A percentile compares a stretch with the other conserved stretches of the same genome.
Evolutionary conservation across 1,140 invertebrate species (phyloP).

Genomic region (Hylyphantes graminicola): DNA sequence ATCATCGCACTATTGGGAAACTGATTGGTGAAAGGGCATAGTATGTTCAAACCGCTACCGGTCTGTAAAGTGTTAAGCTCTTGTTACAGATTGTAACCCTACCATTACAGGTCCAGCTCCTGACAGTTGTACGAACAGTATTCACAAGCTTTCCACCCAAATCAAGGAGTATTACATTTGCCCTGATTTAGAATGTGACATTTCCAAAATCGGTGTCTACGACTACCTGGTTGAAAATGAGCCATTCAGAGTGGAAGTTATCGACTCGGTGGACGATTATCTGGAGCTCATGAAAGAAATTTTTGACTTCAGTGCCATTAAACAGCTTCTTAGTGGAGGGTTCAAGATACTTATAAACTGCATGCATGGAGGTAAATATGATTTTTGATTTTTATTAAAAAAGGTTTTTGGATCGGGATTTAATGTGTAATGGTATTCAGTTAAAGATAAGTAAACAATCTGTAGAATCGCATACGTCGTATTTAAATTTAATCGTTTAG

Average conservation of each 20-base stretch:
- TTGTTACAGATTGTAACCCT: too few relatives aligned
- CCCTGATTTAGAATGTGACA: conserved; percentile 80
- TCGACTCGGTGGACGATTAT: conserved; percentile 94
- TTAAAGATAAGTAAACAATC: too few relatives aligned
- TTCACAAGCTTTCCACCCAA: conserved; percentile 83
- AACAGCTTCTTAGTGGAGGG: conserved; percentile 78
- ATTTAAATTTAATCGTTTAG: too few relatives aligned
- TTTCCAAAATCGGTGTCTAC: conserved; percentile 77
- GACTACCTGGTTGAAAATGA: conserved; percentile 75
- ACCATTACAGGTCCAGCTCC: conserved; percentile 81
- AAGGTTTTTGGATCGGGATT: too few relatives aligned
- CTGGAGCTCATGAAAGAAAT: conserved; percentile 94
- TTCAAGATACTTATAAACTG: conserved; percentile 92
- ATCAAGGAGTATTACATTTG: conserved; percentile 86
- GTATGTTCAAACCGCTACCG: too few relatives aligned
- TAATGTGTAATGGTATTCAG: too few relatives aligned
- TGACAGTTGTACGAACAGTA: conserved; percentile 88
- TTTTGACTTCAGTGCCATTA: conserved; percentile 92
- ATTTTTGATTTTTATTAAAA: not conserved
- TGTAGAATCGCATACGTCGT: not conserved
- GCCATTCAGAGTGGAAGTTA: conserved; percentile 86
- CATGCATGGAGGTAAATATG: conserved; percentile 80
- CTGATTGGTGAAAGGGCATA: too few relatives aligned
- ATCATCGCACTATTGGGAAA: too few relatives aligned
- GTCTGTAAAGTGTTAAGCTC: too few relatives aligned